Evolutionary conservation across 1,140 invertebrate genomes (phyloP).

Genomic region (Megalonaias nervosa): DNA sequence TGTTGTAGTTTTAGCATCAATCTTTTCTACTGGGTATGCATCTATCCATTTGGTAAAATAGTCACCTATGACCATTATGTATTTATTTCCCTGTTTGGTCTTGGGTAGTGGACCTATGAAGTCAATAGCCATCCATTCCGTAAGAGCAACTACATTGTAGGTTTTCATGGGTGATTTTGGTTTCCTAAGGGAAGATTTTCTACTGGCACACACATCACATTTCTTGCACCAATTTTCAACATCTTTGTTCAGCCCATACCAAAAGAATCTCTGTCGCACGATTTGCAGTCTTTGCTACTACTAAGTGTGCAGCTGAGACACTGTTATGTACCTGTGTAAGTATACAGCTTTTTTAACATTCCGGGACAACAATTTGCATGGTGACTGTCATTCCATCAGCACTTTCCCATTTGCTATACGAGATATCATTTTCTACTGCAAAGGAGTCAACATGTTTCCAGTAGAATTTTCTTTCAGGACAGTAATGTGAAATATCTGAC

Average conservation of each 20-base stretch:
- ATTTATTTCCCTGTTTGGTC: too few species aligned
- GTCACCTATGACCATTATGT: too few species aligned
- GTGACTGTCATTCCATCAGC: too few species aligned
- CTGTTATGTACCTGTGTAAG: conserved; percentile 34
- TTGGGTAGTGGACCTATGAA: conserved; percentile 13
- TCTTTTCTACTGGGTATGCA: too few species aligned
- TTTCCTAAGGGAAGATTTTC: too few species aligned
- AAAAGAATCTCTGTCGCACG: conserved; percentile 22
- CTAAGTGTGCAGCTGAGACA: conserved; percentile 28
- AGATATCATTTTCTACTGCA: conserved; percentile 26
- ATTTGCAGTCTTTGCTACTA: conserved; percentile 24
- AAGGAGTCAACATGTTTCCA: conserved; percentile 20
- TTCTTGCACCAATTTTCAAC: too few species aligned
- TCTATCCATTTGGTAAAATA: too few species aligned
- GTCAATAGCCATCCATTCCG: conserved; percentile 29
- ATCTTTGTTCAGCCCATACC: neutral
- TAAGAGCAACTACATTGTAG: conserved; percentile 9
- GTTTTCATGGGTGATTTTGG: too few species aligned
- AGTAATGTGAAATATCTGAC: too few species aligned
- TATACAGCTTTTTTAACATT: conserved; percentile 7
- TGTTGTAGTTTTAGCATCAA: conserved; percentile 57
- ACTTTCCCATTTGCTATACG: conserved; percentile 10
- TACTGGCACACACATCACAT: too few species aligned
- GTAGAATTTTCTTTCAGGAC: too few species aligned
- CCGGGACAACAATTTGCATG: conserved; percentile 26